These are phyloP conservation scores for Ceratoteleas bidentatus DNA, from an alignment of 1,140 invertebrate species.

Conservation along the genomic window DNA sequence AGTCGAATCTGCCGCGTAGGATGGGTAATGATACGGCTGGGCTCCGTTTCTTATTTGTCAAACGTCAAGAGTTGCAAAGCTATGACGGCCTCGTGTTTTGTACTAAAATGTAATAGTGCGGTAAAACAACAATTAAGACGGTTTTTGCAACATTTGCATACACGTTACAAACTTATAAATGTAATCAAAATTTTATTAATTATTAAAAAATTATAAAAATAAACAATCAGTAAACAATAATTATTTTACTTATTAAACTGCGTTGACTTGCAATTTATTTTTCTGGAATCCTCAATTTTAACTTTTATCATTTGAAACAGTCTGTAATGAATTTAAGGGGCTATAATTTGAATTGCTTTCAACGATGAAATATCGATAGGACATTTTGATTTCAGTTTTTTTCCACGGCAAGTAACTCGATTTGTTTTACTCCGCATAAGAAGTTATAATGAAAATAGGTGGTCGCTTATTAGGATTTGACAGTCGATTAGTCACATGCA, in stretches of 20 bases:
- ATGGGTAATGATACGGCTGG: conserved; percentile 81
- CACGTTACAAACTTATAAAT: no score
- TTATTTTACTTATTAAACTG: no score
- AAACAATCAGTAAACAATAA: no score
- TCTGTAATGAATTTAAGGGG: no score
- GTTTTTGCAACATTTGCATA: no score
- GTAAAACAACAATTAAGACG: conserved; percentile 59
- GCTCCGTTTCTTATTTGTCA: conserved; percentile 82
- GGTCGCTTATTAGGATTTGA: conserved; percentile 80
- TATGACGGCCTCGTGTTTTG: conserved; percentile 59
- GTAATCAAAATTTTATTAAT: no score
- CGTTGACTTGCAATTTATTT: no score
- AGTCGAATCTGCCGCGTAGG: conserved; percentile 76
- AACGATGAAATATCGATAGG: background rate
- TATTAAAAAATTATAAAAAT: no score
- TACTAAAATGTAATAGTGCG: conserved; percentile 51
- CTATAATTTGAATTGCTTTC: conserved; percentile 1
- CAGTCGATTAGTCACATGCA: conserved; percentile 80
- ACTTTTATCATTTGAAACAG: no score
- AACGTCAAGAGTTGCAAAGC: conserved; percentile 75
- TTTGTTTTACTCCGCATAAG: conserved; percentile 39
- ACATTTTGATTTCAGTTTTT: conserved; percentile 32
- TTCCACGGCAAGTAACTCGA: conserved; percentile 4
- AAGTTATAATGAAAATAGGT: conserved; percentile 71
- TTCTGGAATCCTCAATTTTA: no score